Conservation (phyloP, 2,797 vertebrate genomes). For the Cossypha heuglini region DNA sequence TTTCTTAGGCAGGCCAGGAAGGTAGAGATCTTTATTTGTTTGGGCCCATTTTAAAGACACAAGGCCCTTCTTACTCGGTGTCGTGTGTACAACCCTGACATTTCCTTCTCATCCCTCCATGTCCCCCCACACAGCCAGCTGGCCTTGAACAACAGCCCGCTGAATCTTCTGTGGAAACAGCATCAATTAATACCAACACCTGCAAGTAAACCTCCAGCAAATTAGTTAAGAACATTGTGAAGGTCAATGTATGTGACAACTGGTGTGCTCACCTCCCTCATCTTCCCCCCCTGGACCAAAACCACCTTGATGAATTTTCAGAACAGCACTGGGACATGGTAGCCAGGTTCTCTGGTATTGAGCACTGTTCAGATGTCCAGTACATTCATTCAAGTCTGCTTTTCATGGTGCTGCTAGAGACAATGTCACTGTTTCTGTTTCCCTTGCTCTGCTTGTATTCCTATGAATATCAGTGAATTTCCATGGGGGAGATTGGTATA, state of each 20-base stretch:
- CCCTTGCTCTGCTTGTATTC: not conserved
- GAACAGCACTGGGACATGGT: not conserved
- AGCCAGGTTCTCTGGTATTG: not conserved
- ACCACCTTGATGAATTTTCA: not conserved
- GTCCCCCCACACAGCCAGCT: not conserved
- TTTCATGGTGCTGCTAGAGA: not conserved
- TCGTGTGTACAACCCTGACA: not conserved
- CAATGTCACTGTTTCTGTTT: not conserved
- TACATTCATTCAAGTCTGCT: rapidly evolving
- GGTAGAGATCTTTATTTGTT: not conserved
- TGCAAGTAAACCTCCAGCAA: not conserved
- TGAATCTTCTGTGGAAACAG: not conserved
- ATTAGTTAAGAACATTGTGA: not conserved
- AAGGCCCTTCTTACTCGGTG: not conserved
- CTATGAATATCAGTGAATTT: not conserved
- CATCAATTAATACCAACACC: not conserved
- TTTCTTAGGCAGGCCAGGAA: not conserved
- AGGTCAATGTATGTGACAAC: rapidly evolving
- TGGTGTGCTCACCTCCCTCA: not conserved
- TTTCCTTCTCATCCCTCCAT: not conserved
- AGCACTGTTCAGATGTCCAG: not conserved
- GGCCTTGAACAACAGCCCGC: not conserved
- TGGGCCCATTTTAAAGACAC: not conserved
- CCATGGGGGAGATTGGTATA: not conserved
- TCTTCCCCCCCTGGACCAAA: not conserved